These are phyloP conservation scores for Cryptops parisi DNA, from an alignment of 2,888 invertebrate species.

Conservation along the genomic window DNA sequence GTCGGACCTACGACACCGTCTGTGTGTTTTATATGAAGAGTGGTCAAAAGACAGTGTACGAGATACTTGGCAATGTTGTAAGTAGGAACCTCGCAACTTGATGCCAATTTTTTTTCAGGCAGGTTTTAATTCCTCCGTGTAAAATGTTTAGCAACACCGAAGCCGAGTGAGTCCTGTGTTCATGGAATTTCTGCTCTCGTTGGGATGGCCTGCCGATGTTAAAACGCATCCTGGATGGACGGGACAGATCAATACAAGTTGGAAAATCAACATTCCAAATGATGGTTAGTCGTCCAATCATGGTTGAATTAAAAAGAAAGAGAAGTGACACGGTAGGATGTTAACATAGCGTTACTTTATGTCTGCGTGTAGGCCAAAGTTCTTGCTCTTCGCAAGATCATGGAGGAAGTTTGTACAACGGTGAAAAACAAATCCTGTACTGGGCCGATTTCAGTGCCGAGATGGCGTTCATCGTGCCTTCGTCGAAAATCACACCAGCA, in stretches of 20 bases:
- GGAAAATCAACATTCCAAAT: slow-evolving; percentile 39
- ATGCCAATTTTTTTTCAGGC: not conserved
- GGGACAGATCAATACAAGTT: slow-evolving; percentile 74
- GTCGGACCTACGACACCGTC: slow-evolving; percentile 76
- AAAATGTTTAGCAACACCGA: not conserved
- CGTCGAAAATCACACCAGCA: not conserved
- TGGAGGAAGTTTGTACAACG: slow-evolving; percentile 63
- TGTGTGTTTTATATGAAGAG: slow-evolving; percentile 87
- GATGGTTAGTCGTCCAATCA: not conserved
- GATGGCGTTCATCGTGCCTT: slow-evolving; percentile 85
- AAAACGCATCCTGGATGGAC: slow-evolving; percentile 87
- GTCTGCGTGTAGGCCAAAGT: too few relatives aligned
- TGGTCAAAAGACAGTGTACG: slow-evolving; percentile 58
- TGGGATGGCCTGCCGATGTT: slow-evolving; percentile 80
- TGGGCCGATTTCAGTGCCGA: slow-evolving; percentile 93
- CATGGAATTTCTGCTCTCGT: slow-evolving; percentile 45
- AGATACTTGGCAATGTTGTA: slow-evolving; percentile 67
- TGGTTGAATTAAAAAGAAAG: slow-evolving; percentile 1
- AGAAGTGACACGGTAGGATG: slow-evolving; percentile 7
- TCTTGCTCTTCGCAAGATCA: too few relatives aligned
- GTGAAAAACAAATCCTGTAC: slow-evolving; percentile 69
- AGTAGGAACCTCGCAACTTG: slow-evolving; percentile 20
- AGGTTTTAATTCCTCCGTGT: not conserved
- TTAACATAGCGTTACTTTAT: too few relatives aligned
- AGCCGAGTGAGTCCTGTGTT: slow-evolving; percentile 38